Evolutionary conservation across 2,113 vertebrate genomes (phyloP), one percentile per base, ranked within the genome.

Genomic region (Lipotes vexillifer): DNA sequence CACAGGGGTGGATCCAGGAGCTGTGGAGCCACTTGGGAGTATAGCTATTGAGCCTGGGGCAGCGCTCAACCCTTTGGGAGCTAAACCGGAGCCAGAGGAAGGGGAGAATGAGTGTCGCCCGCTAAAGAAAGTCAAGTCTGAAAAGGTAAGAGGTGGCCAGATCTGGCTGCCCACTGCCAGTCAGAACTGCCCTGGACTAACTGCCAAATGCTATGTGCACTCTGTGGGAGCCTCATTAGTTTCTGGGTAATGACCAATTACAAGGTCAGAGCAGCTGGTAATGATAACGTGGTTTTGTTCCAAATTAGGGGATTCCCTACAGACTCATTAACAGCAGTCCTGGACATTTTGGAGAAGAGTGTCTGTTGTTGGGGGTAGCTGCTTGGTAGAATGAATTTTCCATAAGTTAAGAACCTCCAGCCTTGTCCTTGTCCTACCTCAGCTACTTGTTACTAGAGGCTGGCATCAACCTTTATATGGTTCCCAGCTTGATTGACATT

Each of bases 121-220:
- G 71, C 97, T 99, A 98, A 99, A 99, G 98, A 99, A 99, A 98
- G 99, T 99, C 98, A 99, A 99, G 98, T 99, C 99, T 21, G 99
- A 99, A 98, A 99, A 99, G 99, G 99, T 99, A 99, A 98, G 99
- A 97, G 93, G 46, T 89, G 38, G 88, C 81, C 23, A 55, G 91
- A 89, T 57, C 91, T 94, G 89, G 89, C 96, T 97, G 94, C 94
- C 96, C 74, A 68, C 31, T 94, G 92, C 90, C 69, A 71, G 90
- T 93, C 97, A 90, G 88, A 96, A 93, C 90, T 96, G 71, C 90
- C 92, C 90, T 74, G 68, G 75, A 94, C 81, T 86, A 92, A 96
- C 46, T 20, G 46, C 96, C 90, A 86, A 96, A 90, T 92, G 71
- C 90, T 96, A 6, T 97, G 80, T 96, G 52, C 14, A 74, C 71